These are phyloP conservation scores for Scatophagus argus DNA, from an alignment of 2,113 vertebrate genomes.

Conservation along the genomic window DNA sequence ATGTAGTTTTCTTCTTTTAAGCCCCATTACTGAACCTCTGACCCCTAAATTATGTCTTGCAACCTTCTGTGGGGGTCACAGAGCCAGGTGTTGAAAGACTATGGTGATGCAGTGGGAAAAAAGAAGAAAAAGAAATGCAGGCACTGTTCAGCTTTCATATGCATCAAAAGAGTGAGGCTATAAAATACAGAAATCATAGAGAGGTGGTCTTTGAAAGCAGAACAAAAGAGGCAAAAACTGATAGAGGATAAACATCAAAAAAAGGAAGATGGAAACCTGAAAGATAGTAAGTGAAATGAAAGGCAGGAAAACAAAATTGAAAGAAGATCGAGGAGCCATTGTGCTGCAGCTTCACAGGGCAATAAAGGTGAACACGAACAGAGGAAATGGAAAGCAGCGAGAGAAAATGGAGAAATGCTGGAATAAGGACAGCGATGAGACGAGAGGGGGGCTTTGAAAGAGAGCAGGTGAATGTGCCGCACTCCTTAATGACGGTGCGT, in stretches of 20 bases:
- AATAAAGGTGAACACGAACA: slow-evolving; percentile 36
- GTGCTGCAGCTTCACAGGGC: slow-evolving; percentile 34
- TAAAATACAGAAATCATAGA: slow-evolving; percentile 2
- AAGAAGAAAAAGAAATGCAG: neutral
- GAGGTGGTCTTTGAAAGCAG: slow-evolving; percentile 4
- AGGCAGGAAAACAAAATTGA: slow-evolving; percentile 30
- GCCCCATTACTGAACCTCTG: neutral
- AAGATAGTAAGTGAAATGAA: slow-evolving; percentile 23
- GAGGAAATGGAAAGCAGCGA: slow-evolving; percentile 28
- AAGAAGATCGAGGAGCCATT: slow-evolving; percentile 39
- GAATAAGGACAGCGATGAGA: slow-evolving; percentile 28
- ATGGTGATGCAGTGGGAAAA: neutral
- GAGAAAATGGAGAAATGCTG: slow-evolving; percentile 14
- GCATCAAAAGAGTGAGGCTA: neutral
- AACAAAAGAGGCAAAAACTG: slow-evolving; percentile 16
- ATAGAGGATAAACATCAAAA: slow-evolving; percentile 6
- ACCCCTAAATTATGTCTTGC: neutral
- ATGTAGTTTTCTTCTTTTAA: neutral
- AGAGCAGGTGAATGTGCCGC: slow-evolving; percentile 38
- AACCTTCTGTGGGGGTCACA: neutral
- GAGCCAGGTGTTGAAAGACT: neutral
- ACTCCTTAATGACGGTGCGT: slow-evolving; percentile 34
- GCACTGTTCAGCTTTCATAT: neutral
- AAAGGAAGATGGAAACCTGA: slow-evolving; percentile 3
- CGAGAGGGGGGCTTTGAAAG: slow-evolving; percentile 30